Evolutionary conservation across 2,797 vertebrate genomes (phyloP), one percentile per base, ranked within the genome.

Genomic region (Mallotus villosus): DNA sequence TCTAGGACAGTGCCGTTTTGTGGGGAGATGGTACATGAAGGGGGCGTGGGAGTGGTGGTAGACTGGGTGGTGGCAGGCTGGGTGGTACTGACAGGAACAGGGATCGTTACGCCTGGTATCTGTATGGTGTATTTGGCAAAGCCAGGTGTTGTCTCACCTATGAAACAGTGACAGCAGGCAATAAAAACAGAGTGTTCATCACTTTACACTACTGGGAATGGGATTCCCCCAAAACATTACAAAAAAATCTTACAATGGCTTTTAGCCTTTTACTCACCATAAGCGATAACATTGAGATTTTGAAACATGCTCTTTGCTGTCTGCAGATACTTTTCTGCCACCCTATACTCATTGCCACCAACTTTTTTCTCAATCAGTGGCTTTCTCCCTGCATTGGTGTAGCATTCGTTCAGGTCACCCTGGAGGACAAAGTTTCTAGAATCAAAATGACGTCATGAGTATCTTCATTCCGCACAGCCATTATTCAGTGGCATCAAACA

Each of bases 1-100:
- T 93, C 93, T 6, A 97, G 89, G n/a, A 94, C 81, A 0, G 94
- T 92, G 63, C 96, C 97, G 73, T 87, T 85, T 0, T 25, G 1
- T 0, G 95, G 97, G 9, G 78, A 74, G 67, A 95, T 83, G 5
- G 64, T 75, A 37, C 97, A 98, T 1, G 53, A 72, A 0, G 92
- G 91, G 1, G 74, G 24, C 16, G 0, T 0, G 77, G 3, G 24
- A 29, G 71, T 68, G 24, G 74, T 9, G 12, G 78, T 59, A 1
- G 71, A 37, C 22, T 64, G 71, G 32, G 72, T 60, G 17, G 68
- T 67, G 11, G 8, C 58, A 65, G 25, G 25, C 63, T 66, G 57
- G 49, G 49, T 51, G 11, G 60, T 41, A 51, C 74, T 9, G 9
- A 70, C 12, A 29, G 75, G 16, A 53, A 73, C 72, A 24, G 76